These are phyloP conservation scores for Lepetodrilus schrolli DNA, from an alignment of 2,888 invertebrate genomes.

Conservation along the genomic window DNA sequence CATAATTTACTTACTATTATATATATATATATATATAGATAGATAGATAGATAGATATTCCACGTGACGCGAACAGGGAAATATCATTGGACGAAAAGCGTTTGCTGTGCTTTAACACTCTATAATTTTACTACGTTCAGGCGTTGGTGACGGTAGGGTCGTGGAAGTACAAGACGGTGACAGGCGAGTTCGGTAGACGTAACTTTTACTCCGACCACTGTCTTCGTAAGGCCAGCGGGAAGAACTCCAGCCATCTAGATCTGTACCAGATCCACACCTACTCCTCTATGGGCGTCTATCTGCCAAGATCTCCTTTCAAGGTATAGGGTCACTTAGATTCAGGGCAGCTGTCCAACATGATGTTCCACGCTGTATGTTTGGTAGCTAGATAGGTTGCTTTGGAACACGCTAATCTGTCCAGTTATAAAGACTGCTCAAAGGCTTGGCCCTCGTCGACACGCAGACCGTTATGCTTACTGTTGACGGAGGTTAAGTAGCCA, in stretches of 20 bases:
- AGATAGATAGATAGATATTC: too few species aligned
- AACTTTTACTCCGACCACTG: conserved; percentile 53
- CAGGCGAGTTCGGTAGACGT: conserved; percentile 41
- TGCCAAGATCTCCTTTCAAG: conserved; percentile 44
- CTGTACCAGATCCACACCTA: conserved; percentile 57
- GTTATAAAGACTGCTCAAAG: too few species aligned
- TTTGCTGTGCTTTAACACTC: background rate
- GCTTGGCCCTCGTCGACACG: background rate
- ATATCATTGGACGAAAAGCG: too few species aligned
- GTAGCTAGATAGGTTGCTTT: too few species aligned
- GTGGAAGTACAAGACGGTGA: conserved; percentile 50
- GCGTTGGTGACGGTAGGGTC: conserved; percentile 52
- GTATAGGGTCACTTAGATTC: too few species aligned
- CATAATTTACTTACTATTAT: too few species aligned
- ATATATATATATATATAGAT: too few species aligned
- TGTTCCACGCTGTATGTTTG: too few species aligned
- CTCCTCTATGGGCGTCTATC: conserved; percentile 39
- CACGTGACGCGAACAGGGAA: too few species aligned
- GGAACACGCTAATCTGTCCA: too few species aligned
- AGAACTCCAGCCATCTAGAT: conserved; percentile 42
- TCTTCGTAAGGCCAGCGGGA: conserved; percentile 40
- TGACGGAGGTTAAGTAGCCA: background rate
- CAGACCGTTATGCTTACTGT: background rate
- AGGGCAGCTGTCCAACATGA: too few species aligned
- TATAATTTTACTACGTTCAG: conserved; percentile 9